Base-by-base conservation (phyloP, 92 coral and sea anemone genomes). In the Heliopora coerulea region DNA sequence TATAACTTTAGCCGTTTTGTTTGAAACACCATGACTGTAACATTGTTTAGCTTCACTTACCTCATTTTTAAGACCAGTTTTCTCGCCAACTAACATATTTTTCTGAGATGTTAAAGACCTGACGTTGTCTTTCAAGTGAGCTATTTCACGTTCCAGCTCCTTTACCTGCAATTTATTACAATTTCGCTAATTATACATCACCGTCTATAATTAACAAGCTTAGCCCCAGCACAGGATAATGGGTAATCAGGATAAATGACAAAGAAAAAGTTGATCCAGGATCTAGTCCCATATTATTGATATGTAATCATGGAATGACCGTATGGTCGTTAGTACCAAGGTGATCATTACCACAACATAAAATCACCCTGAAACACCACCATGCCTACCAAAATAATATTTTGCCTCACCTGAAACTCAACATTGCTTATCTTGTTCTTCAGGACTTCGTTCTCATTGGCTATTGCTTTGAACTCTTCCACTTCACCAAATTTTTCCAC, bases 11-110 rank as follows among this genome's bases (percentile, higher is more conserved):
- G 42, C 11, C 42, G 6, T 11, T 4, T 11, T 11, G 42, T 37
- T 11, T 37, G 6, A 37, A 37, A 37, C 6, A 4, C 11, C 11
- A 37, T 4, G 11, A 4, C 11, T 4, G 4, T 37, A 37, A 4
- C 11, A 4, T 37, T 4, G 42, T 37, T 4, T 37, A 11, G 6
- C 4, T 29, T 19, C 1, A 30, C 83, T 13, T 66, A 87, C 98
- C 88, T 93, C 98, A 60, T 82, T 93, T 65, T 88, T 93, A 23
- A 93, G 84, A 14, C 91, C 98, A 49, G 96, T 87, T 73, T 93
- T 93, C 65, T 93, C 98, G 9, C 95, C 98, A 40, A 90, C 72
- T 72, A 93, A 54, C 46, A 91, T 84, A 65, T 93, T 91, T 74
- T 93, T 93, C 26, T 84, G 83, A n/a, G 96, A 57, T 20, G 91